Evolutionary conservation across 1,140 invertebrate species (phyloP).

Genomic region (Lucilia cuprina): DNA sequence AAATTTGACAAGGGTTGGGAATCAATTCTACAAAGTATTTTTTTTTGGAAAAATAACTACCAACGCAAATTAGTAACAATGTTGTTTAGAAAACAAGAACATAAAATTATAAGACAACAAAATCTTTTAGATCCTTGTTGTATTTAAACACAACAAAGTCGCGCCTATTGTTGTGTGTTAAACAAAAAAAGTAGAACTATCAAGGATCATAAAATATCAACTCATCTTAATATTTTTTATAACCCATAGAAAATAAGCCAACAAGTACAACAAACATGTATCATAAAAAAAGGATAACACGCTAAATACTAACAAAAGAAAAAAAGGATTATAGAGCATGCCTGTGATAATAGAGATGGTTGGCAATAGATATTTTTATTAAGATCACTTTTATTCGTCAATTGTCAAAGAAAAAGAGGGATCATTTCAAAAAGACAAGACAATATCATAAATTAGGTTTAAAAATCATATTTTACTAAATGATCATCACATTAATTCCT

Average conservation of each 20-base stretch:
- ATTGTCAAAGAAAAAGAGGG: background rate
- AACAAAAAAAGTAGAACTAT: no score
- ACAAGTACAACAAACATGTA: background rate
- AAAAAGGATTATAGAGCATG: conserved; percentile 20
- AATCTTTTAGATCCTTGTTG: conserved; percentile 5
- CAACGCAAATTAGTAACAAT: conserved; percentile 28
- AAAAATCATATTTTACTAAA: conserved; percentile 22
- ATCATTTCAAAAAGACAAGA: background rate
- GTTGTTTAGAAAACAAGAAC: background rate
- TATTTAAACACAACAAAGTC: conserved; percentile 19
- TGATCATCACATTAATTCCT: conserved; percentile 16
- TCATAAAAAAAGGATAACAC: conserved; percentile 22
- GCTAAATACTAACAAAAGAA: background rate
- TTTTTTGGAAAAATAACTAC: background rate
- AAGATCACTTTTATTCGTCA: conserved; percentile 9
- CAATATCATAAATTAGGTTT: conserved; percentile 25
- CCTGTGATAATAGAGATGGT: conserved; percentile 6
- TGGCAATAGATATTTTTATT: conserved; percentile 17
- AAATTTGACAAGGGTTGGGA: background rate
- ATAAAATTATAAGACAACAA: background rate
- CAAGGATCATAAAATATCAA: background rate
- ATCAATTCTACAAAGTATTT: background rate
- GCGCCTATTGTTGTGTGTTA: background rate
- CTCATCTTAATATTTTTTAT: background rate
- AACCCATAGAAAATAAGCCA: background rate